Evolutionary conservation across 2,888 invertebrate genomes (phyloP), one percentile per base, ranked within the genome.

Genomic region (Clistopyga incitator): DNA sequence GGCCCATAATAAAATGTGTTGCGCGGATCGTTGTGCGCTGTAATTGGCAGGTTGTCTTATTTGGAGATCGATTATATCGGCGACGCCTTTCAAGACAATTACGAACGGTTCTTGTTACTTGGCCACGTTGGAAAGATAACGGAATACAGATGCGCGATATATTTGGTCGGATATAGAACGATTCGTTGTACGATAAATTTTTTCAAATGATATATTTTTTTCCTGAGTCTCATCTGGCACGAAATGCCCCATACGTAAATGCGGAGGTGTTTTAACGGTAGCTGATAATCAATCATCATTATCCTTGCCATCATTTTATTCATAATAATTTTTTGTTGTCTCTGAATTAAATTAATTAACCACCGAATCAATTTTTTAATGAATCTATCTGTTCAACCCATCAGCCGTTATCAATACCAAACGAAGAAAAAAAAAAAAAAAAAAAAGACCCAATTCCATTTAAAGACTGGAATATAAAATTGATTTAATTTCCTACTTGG

Each of bases 11-110:
- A 20, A 25, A 23, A 13, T 47, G 11, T 15, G 18, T 74, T 18
- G n/a, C 18, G 34, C 20, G 11, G 11, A 25, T 6, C 23, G 23
- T 45, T 45, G 13, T 45, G 25, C 15, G 15, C 45, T 25, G 38
- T 47, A 74, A 74, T 74, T 25, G 79, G 34, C 59, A 23, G 47
- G 56, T 47, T 65, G 74, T 68, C 74, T 23, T 47, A 68, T 61
- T 80, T 42, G 59, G 67, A 59, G 25, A 74, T 65, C 67, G 67
- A 67, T 79, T 67, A 50, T n/a, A 59, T 29, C 65, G 42, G 42
- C 64, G 45, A 68, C 52, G 59, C 59, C 42, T 68, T 29, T 59
- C 45, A 20, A 15, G 18, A n/a, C 54, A 56, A 13, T 25, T 23
- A 13, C 25, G 23, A 25, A 56, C 56, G 15, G 25, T 56, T 11